Evolutionary conservation across 2,113 vertebrate species (phyloP), one percentile per base, ranked within the genome.

Genomic region (Mugil cephalus): DNA sequence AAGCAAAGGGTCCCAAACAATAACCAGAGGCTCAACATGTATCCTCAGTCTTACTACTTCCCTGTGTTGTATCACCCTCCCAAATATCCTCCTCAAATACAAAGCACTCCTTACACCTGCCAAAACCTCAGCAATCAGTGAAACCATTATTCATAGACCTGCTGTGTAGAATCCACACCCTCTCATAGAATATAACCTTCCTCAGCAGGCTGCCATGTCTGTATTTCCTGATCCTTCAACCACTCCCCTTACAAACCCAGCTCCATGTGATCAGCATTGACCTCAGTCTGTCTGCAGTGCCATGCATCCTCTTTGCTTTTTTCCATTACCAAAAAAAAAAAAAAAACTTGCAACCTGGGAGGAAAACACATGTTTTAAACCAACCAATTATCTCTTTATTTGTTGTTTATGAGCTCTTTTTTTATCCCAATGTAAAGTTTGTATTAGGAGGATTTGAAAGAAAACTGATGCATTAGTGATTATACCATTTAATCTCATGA

Each of bases 181-280:
- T 64, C 53, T 48, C n/a, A 63, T 72, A 40, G 1, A 46, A 4
- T 58, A 77, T 56, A 34, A 60, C 4, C 14, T 48, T 62, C 45
- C 36, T 53, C 39, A 65, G 4, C 45, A 69, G 34, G 42, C 60
- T 67, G 21, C 52, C 17, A 46, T 64, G 40, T 75, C 53, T 24
- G 53, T 18, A 60, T 80, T 78, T 84, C 54, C 64, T 56, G 47
- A 77, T 79, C 34, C 43, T 77, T 52, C 53, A 17, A 2, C 14
- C 38, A 59, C 10, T 0, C 55, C 65, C 55, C 47, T 35, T 48
- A 13, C 18, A 69, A 64, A 55, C 42, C 4, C 35, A 11, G 61
- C 51, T 43, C 53, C 38, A 43, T 55, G 48, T 46, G 24, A 77
- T 63, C 40, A 52, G 42, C 40, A 39, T 2, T 4, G 61, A 38